phyloP scores from a whole-genome alignment of 2,113 vertebrate species.

The Crotalus helleri region DNA sequence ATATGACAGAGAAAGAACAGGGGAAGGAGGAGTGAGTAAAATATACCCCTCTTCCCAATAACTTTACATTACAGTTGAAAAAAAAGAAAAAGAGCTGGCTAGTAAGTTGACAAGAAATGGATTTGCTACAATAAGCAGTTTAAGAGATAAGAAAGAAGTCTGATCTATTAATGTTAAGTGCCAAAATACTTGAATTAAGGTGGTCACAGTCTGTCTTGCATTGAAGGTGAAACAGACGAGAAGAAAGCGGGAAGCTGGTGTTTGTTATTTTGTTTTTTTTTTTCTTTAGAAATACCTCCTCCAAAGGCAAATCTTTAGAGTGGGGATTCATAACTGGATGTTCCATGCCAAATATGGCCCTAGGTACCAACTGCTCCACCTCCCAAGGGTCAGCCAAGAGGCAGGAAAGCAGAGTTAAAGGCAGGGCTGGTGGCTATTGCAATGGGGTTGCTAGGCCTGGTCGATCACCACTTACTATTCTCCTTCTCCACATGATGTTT shows the following conservation, averaged over 20 bases:
- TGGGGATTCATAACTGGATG: neutral
- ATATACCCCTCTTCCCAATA: neutral
- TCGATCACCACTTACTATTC: neutral
- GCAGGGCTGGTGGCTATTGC: neutral
- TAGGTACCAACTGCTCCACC: neutral
- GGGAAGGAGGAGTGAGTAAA: neutral
- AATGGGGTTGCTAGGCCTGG: neutral
- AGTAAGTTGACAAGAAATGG: neutral
- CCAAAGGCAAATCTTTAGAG: neutral
- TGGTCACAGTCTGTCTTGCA: conserved; percentile 19
- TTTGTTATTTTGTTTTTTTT: neutral
- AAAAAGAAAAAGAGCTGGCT: conserved; percentile 1
- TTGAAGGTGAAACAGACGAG: conserved; percentile 3
- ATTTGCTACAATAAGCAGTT: too few species aligned
- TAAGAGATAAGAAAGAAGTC: neutral
- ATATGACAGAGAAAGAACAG: conserved; percentile 12
- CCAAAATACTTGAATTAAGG: conserved; percentile 30
- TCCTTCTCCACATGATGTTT: neutral
- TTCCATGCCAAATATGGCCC: neutral
- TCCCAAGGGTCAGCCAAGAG: neutral
- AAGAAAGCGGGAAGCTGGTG: conserved; percentile 16
- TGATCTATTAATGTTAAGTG: conserved; percentile 24
- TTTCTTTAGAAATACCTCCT: neutral
- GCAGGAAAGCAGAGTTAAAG: too few species aligned
- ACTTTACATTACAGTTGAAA: conserved; percentile 24